Conservation (phyloP, 2,888 invertebrate genomes). For the Hedychridium roseum region DNA sequence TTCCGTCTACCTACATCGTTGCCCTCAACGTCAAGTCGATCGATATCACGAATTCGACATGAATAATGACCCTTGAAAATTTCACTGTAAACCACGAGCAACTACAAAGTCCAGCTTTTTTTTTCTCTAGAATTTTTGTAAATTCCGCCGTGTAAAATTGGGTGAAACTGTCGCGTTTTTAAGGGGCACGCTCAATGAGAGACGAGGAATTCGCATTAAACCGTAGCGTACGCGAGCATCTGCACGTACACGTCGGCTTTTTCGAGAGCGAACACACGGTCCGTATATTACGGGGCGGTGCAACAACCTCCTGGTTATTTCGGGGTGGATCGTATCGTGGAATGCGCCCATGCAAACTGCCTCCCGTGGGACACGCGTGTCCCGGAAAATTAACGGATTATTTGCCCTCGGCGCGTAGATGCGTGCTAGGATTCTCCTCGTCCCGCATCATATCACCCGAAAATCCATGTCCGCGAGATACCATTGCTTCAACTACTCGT, state of each 20-base stretch:
- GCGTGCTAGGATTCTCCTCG: too few relatives aligned
- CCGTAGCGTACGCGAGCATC: too few relatives aligned
- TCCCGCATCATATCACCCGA: too few relatives aligned
- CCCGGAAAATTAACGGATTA: constrained; percentile 41
- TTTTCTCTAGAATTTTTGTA: too few relatives aligned
- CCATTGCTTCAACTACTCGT: too few relatives aligned
- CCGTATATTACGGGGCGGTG: constrained; percentile 45
- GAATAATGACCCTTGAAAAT: too few relatives aligned
- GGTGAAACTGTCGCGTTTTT: background rate
- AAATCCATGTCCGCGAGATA: too few relatives aligned
- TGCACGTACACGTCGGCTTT: constrained; percentile 17
- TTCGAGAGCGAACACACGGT: constrained; percentile 12
- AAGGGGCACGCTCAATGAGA: background rate
- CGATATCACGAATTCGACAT: background rate
- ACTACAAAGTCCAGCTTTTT: too few relatives aligned
- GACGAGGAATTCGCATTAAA: background rate
- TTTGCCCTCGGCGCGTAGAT: constrained; percentile 18
- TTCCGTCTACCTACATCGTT: constrained; percentile 22
- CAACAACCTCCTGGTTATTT: constrained; percentile 62
- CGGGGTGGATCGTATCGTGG: constrained; percentile 55
- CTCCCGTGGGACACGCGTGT: constrained; percentile 27
- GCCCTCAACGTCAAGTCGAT: constrained; percentile 10
- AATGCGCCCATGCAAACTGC: constrained; percentile 44
- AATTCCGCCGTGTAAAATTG: too few relatives aligned
- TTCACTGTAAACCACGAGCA: too few relatives aligned